phyloP scores from a whole-genome alignment of 2,888 invertebrate species.

The Thereva nobilitata region DNA sequence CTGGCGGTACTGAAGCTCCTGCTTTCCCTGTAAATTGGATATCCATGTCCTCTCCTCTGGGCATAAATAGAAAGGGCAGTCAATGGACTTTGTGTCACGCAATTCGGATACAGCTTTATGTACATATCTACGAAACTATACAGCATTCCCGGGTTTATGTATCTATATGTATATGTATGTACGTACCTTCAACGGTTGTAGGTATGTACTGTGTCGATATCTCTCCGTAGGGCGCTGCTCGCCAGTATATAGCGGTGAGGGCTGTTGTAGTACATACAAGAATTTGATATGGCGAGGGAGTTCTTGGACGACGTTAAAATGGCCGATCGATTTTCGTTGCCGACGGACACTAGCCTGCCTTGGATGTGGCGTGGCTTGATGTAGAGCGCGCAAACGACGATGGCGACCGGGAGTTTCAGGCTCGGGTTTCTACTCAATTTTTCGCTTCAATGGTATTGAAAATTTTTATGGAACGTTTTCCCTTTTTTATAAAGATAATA shows the following conservation, averaged over 20 bases:
- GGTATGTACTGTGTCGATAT: no score
- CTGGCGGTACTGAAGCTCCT: constrained; percentile 15
- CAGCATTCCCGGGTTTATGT: background rate
- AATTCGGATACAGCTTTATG: constrained; percentile 7
- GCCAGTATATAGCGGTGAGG: background rate
- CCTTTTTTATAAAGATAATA: no score
- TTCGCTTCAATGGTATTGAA: no score
- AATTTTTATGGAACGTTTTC: no score
- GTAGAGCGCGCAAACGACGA: no score
- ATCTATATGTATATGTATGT: background rate
- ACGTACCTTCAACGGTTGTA: background rate
- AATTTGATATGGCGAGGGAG: constrained; percentile 14
- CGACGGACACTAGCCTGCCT: constrained; percentile 24
- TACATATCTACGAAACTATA: constrained; percentile 4
- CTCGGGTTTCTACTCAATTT: no score
- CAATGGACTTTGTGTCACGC: constrained; percentile 34
- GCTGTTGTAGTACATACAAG: constrained; percentile 18
- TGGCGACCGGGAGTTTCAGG: no score
- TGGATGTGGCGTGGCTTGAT: no score
- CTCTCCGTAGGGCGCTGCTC: no score
- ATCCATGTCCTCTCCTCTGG: constrained; percentile 30
- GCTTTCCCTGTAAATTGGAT: constrained; percentile 29
- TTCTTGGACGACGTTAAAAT: constrained; percentile 30
- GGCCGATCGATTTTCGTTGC: constrained; percentile 29
- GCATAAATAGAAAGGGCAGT: constrained; percentile 27